Conservation (phyloP, 2,113 vertebrate genomes). For the Fregata magnificens region DNA sequence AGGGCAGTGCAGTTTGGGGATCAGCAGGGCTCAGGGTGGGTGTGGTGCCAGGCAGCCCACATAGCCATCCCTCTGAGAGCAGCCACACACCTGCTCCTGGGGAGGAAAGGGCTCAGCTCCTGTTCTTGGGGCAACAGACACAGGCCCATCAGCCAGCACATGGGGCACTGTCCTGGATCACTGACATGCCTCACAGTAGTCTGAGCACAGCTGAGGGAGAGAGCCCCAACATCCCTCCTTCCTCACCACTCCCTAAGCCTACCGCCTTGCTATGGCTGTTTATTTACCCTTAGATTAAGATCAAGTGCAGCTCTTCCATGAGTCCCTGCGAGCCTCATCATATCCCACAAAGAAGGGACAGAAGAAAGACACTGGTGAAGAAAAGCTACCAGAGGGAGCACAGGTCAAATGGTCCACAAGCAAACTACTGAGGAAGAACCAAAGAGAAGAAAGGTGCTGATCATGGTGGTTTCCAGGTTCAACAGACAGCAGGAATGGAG, state of each 20-base stretch:
- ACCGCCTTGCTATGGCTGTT: too few relatives aligned
- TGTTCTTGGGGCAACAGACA: neutral
- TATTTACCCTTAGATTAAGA: neutral
- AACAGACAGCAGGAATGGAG: neutral
- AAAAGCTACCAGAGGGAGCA: neutral
- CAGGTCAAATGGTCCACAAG: neutral
- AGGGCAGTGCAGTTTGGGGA: too few relatives aligned
- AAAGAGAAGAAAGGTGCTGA: neutral
- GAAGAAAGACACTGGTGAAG: neutral
- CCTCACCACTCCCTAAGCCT: neutral
- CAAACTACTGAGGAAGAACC: neutral
- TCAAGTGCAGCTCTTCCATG: neutral
- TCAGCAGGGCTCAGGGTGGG: fast-evolving
- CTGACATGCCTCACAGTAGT: neutral
- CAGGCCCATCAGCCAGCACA: neutral
- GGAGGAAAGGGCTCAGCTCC: neutral
- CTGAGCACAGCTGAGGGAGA: neutral
- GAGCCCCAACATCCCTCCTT: neutral
- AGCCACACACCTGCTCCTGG: fast-evolving
- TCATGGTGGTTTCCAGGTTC: neutral
- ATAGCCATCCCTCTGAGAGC: neutral
- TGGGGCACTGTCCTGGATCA: too few relatives aligned
- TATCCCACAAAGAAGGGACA: neutral
- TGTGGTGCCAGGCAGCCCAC: neutral
- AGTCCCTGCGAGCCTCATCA: neutral